Base-by-base conservation (phyloP, 2,113 vertebrate species). In the Antechinus stuartii region DNA sequence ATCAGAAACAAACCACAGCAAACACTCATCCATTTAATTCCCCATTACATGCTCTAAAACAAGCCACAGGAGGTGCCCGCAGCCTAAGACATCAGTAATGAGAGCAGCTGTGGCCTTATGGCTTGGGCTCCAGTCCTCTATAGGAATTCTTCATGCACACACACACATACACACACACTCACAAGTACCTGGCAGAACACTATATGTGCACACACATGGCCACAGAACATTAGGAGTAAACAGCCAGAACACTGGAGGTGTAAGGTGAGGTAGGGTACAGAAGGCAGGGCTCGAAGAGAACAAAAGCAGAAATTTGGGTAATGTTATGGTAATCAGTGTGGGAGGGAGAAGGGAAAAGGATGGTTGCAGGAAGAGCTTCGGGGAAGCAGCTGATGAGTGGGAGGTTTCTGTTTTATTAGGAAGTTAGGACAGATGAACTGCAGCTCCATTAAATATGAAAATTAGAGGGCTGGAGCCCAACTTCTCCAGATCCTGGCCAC, bases 91-190 rank as follows among this genome's bases (percentile, higher is more conserved):
- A 94, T 92, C 57, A 94, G 84, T 91, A 53, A 90, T 76, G 8
- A 24, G 35, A 76, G 96, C 94, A 93, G 12, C 0, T 16, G 53
- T 26, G 93, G 95, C 96, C 97, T 84, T 95, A 93, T 1, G 95
- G 93, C 96, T 94, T 95, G 84, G 91, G 97, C 95, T 96, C 97
- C 98, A 97, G 97, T 96, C 95, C 96, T 92, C 96, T 94, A 97
- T 92, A 90, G 97, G 97, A 96, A 96, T 97, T 96, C 92, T 97
- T 98, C 97, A 97, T 97, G 97, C 98, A 98, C 96, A 98, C 93
- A 96, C 97, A 97, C 96, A 98, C 97, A 56, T 97, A 98, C 96
- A 98, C 54, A 96, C 98, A 96, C 95, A 98, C 84, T 95, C 90
- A 97, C 97, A 96, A 0, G n/a, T 46, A 96, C 96, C 98, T 98